A percentile compares a stretch with the other conserved stretches of the same genome.
phyloP scores from a whole-genome alignment of 2,888 invertebrate genomes.

The Petrophora chlorosata region DNA sequence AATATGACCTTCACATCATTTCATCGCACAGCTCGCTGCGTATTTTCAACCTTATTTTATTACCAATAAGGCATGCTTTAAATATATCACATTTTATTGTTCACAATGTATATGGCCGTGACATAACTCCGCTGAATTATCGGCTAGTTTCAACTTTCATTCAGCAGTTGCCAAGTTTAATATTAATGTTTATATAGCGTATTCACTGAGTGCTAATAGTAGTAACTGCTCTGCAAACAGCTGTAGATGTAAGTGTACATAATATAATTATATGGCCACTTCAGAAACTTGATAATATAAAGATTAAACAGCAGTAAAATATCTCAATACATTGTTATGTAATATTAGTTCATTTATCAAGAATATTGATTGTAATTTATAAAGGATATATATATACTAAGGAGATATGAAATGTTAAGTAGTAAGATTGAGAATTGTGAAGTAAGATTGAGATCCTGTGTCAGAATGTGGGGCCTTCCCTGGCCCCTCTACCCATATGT shows the following conservation, averaged over 20 bases:
- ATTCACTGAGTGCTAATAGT: neutral
- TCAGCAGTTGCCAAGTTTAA: conserved; percentile 7
- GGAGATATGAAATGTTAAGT: no score
- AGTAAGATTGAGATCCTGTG: no score
- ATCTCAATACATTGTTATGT: neutral
- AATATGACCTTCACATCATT: conserved; percentile 2
- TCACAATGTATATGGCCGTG: conserved; percentile 11
- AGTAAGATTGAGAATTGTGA: no score
- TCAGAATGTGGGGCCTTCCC: no score
- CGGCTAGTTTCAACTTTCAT: conserved; percentile 3
- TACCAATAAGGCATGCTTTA: no score
- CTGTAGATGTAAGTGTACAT: neutral
- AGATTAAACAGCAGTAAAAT: neutral
- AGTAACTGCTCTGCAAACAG: neutral
- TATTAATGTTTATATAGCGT: neutral
- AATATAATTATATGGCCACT: neutral
- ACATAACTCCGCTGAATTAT: conserved; percentile 1
- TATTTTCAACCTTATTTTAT: neutral
- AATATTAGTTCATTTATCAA: no score
- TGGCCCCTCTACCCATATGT: no score
- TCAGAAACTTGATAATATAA: neutral
- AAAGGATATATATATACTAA: no score
- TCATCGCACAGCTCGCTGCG: neutral
- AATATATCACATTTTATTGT: no score
- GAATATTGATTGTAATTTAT: no score